Base-by-base conservation (phyloP, 2,888 invertebrate species). In the Leucophora obtusa region DNA sequence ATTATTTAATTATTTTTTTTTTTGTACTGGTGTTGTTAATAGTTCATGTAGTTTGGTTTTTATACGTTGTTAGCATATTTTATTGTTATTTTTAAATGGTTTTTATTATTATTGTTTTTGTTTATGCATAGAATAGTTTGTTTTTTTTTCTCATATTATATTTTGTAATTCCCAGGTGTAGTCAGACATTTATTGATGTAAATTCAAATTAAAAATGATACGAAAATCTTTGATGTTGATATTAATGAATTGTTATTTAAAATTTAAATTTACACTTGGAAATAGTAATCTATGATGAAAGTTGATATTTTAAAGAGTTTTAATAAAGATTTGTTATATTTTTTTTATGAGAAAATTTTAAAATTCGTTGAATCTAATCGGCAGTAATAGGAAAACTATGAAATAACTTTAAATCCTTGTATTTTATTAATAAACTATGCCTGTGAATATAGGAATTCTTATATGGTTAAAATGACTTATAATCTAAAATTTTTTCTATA, bases 201-300 rank as follows among this genome's bases (percentile, higher is more conserved):
- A 65, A 66, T 74, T 54, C 0, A 35, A 53, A 21, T 66, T 68
- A 33, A 5, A 43, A 28, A 38, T 74, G 6, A 47, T 60, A 43
- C 21, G 50, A 65, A 56, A 56, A 14, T 11, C 2, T 5, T 14
- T 6, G n/a, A 47, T 47, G 43, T 11, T 7, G 28, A 38, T 11
- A 11, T 38, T 38, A 38, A 38, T 47, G 6, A 47, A 47, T 47
- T 47, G n/a, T 47, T 47, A n/a, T n/a, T n/a, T 3, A 47, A 47
- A 47, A 2, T 2, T 2, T n/a, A 47, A 47, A 47, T 5, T 47
- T 11, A 11, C 38, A 38, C 38, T 3, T 11, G 11, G 10, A 14
- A 38, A 14, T 2, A 35, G 35, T 35, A n/a, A n/a, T n/a, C n/a
- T n/a, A n/a, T n/a, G n/a, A n/a, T n/a, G n/a, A n/a, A n/a, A n/a